A percentile compares a stretch with the other conserved stretches of the same genome.
Evolutionary conservation across 2,797 vertebrate species (phyloP).

Genomic region (Danionella dracula): DNA sequence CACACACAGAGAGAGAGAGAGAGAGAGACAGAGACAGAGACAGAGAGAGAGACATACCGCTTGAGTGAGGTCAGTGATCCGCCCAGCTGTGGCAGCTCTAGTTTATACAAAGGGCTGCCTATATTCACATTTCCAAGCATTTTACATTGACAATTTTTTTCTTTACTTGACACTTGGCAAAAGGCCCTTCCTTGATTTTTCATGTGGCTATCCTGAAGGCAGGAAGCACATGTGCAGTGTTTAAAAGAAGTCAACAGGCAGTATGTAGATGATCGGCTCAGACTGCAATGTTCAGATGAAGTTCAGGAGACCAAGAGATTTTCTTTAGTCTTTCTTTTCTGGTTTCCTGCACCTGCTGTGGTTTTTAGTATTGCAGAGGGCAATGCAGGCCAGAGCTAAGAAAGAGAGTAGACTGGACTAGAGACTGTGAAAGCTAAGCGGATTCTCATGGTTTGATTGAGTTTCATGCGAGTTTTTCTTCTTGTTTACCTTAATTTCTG

Average conservation of each 20-base stretch:
- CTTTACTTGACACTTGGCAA: not conserved
- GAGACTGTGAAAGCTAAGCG: too few species aligned
- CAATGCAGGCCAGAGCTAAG: too few species aligned
- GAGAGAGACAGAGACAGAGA: too few species aligned
- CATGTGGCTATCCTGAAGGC: not conserved
- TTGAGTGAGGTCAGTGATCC: conserved; percentile 17
- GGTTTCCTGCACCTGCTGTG: too few species aligned
- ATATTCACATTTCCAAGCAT: not conserved
- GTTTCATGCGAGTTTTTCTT: too few species aligned
- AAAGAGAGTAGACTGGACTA: too few species aligned
- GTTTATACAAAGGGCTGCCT: not conserved
- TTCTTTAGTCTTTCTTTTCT: not conserved
- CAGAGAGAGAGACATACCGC: not conserved
- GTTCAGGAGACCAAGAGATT: not conserved
- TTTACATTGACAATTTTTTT: not conserved
- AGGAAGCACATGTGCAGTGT: not conserved
- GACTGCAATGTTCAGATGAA: not conserved
- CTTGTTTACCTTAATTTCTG: too few species aligned
- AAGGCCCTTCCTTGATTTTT: not conserved
- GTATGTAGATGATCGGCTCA: not conserved
- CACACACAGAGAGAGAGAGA: too few species aligned
- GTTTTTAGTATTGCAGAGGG: too few species aligned
- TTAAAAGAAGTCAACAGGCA: not conserved
- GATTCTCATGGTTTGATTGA: too few species aligned
- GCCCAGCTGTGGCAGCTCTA: not conserved